Evolutionary conservation across 1,140 invertebrate species (phyloP).

Genomic region (Panonychus citri): DNA sequence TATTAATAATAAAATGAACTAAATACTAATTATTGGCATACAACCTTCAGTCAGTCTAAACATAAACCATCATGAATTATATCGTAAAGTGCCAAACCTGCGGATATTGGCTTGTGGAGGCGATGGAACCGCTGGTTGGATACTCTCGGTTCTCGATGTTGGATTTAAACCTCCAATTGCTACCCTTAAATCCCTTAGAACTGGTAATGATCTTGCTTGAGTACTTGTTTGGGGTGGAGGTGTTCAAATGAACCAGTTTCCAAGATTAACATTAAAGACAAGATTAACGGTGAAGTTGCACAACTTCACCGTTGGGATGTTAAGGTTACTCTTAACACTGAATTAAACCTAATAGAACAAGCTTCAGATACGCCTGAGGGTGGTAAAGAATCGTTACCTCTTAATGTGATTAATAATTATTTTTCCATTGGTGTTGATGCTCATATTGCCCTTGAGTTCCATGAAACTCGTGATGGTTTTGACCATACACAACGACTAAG

Average conservation of each 20-base stretch:
- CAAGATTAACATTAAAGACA: constrained; percentile 83
- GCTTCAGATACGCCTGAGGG: background rate
- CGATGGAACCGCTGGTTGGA: constrained; percentile 40
- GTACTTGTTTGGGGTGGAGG: constrained; percentile 86
- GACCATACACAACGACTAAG: constrained; percentile 74
- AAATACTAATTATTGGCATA: too few relatives aligned
- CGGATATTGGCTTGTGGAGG: constrained; percentile 36
- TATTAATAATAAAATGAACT: too few relatives aligned
- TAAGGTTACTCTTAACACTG: constrained; percentile 52
- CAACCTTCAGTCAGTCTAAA: too few relatives aligned
- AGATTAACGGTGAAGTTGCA: constrained; percentile 65
- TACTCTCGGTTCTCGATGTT: constrained; percentile 65
- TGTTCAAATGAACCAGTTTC: constrained; percentile 86
- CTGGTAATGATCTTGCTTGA: constrained; percentile 85
- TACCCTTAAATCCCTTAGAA: constrained; percentile 81
- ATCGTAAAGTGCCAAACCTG: constrained; percentile 34
- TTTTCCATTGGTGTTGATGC: constrained; percentile 94
- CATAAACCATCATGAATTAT: constrained; percentile 34
- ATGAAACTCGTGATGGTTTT: constrained; percentile 86
- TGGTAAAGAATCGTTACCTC: constrained; percentile 34
- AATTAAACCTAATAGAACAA: constrained; percentile 21
- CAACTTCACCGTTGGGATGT: constrained; percentile 73
- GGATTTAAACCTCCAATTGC: constrained; percentile 64
- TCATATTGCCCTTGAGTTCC: constrained; percentile 90
- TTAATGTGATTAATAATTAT: constrained; percentile 96